A percentile compares a stretch with the other conserved stretches of the same genome.
Conservation (phyloP, 2,888 invertebrate genomes). For the Heteropelma amictum region DNA sequence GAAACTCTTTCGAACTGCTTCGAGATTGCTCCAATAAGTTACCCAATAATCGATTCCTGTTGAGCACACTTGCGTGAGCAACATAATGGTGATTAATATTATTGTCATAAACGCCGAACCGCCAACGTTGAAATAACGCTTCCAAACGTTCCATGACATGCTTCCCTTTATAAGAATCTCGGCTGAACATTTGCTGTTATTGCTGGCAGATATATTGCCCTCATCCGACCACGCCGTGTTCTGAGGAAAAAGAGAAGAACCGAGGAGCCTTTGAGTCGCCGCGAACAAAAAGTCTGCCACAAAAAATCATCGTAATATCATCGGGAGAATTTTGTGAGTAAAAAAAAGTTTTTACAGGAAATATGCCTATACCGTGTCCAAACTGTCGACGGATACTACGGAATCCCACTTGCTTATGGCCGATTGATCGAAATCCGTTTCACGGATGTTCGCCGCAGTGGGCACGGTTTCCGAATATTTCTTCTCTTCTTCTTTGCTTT, state of each 20-base stretch:
- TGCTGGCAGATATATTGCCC: background rate
- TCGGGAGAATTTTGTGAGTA: too few species aligned
- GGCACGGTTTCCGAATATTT: background rate
- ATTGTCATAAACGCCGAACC: constrained; percentile 80
- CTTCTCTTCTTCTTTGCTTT: constrained; percentile 20
- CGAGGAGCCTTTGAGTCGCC: too few species aligned
- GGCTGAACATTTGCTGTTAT: constrained; percentile 65
- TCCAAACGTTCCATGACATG: constrained; percentile 76
- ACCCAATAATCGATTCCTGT: constrained; percentile 87
- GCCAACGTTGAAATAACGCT: constrained; percentile 79
- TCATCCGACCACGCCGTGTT: constrained; percentile 47
- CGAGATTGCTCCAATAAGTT: constrained; percentile 82
- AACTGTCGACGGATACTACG: constrained; percentile 39
- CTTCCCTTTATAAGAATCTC: constrained; percentile 77
- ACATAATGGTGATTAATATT: constrained; percentile 79
- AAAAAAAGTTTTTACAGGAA: too few species aligned
- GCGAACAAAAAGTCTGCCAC: too few species aligned
- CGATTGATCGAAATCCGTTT: background rate
- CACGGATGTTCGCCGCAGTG: background rate
- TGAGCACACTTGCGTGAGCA: constrained; percentile 82
- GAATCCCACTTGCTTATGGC: constrained; percentile 16
- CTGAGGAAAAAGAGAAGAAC: constrained; percentile 39
- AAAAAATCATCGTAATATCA: too few species aligned
- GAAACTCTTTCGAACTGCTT: constrained; percentile 50
- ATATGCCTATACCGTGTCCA: too few species aligned